Evolutionary conservation across 2,797 vertebrate species (phyloP).

Genomic region (Aulostomus chinensis): DNA sequence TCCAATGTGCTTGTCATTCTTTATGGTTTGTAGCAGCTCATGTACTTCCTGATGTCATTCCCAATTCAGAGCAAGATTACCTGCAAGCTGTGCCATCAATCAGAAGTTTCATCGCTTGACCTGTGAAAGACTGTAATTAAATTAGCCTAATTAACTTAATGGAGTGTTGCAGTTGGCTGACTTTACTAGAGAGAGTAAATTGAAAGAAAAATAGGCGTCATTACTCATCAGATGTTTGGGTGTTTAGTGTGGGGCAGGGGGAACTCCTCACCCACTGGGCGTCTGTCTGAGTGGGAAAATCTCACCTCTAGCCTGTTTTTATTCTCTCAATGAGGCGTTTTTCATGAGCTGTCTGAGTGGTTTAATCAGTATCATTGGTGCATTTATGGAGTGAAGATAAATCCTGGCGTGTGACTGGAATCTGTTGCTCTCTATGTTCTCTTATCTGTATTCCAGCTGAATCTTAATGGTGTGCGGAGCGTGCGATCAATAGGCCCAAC

Average conservation of each 20-base stretch:
- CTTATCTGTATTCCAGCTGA: constrained; percentile 26
- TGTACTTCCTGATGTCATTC: constrained; percentile 77
- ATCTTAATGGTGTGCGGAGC: constrained; percentile 2
- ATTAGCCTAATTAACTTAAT: constrained; percentile 92
- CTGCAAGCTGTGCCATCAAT: constrained; percentile 85
- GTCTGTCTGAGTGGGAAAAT: constrained; percentile 22
- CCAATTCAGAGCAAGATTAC: constrained; percentile 81
- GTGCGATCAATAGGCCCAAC: constrained; percentile 33
- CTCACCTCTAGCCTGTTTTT: constrained; percentile 37
- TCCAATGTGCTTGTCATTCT: constrained; percentile 9
- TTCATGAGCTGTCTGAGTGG: constrained; percentile 28
- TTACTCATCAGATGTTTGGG: constrained; percentile 80
- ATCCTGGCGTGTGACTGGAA: constrained; percentile 17
- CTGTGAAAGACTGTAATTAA: constrained; percentile 88
- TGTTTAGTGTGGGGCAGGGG: constrained; percentile 62
- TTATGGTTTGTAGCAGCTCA: constrained; percentile 55
- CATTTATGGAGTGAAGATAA: constrained; percentile 43
- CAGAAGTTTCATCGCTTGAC: constrained; percentile 85
- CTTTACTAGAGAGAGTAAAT: constrained; percentile 83
- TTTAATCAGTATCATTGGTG: constrained; percentile 29
- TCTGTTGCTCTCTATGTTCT: constrained; percentile 11
- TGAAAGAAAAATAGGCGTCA: constrained; percentile 88
- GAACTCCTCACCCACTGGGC: constrained; percentile 1
- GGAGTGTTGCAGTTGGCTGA: constrained; percentile 85
- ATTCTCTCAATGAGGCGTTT: constrained; percentile 32